Base-by-base conservation (phyloP, 1,140 invertebrate species). In the Papilio helenus region DNA sequence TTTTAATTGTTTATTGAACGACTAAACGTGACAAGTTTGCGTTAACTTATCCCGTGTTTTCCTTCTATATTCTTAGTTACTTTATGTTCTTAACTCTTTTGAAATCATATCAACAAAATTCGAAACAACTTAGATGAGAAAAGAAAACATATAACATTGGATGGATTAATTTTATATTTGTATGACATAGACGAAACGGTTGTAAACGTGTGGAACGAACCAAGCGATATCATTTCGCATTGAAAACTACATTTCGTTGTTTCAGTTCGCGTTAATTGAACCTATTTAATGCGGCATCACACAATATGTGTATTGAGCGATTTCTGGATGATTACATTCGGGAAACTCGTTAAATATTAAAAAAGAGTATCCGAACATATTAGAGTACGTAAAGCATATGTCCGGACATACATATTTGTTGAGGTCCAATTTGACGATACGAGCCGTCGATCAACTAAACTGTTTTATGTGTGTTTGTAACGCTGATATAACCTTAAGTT, bases 221-320 rank as follows among this genome's bases (percentile, higher is more conserved):
- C 9, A 29, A 74, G 51, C 72, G 44, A 74, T 74, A 46, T 20
- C 20, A 23, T 74, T 74, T 74, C 20, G 44, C 51, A 74, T 74
- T 49, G n/a, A 74, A 49, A 74, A 74, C 42, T 74, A 74, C 72
- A 51, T 74, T 74, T 74, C 44, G 39, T 10, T 51, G 72, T 51
- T 74, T 74, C 42, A 44, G 72, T 26, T 8, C 39, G 20, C 72
- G 44, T 49, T 74, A 49, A 74, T 46, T 74, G 8, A 29, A 74
- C 44, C 42, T 51, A 46, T 72, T 72, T 46, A 44, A 44, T 51
- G 72, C 39, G 72, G 42, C 20, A 51, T 44, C 18, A 39, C 34
- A 44, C 71, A 72, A 44, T 16, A 44, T 46, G 72, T 74, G 3
- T 73, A 26, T 51, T 74, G 29, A 74, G 23, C 20, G 20, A 74